These are phyloP conservation scores for Hippolais icterina DNA, from an alignment of 2,113 vertebrate species.

Conservation along the genomic window DNA sequence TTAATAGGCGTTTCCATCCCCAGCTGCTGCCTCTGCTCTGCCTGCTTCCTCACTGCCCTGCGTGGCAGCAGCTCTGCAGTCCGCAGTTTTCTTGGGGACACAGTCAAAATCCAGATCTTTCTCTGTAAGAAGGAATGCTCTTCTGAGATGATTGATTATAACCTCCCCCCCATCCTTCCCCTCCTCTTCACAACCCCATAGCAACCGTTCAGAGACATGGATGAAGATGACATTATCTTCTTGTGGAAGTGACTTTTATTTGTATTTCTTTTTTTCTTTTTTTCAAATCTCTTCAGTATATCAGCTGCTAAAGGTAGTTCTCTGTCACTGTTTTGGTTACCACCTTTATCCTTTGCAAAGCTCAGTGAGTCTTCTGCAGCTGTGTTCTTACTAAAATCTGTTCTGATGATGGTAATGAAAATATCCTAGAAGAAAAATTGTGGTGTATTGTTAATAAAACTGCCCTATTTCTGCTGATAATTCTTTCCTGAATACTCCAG, in stretches of 20 bases:
- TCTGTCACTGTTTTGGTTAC: conserved; percentile 16
- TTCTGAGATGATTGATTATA: conserved; percentile 69
- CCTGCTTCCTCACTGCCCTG: conserved; percentile 70
- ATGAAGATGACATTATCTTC: conserved; percentile 63
- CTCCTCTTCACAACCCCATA: conserved; percentile 67
- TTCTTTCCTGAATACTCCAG: conserved; percentile 4
- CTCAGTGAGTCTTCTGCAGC: conserved; percentile 2
- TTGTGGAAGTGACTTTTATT: conserved; percentile 65
- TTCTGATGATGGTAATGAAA: not conserved
- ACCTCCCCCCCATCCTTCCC: conserved; percentile 31
- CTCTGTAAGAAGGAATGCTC: conserved; percentile 70
- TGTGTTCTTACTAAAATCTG: conserved; percentile 12
- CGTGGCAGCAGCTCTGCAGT: conserved; percentile 71
- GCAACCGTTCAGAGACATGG: conserved; percentile 61
- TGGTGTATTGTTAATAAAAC: not conserved
- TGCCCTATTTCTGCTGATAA: not conserved
- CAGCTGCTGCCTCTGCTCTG: conserved; percentile 81
- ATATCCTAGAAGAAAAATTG: not conserved
- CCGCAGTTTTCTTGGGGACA: conserved; percentile 74
- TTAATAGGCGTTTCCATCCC: conserved; percentile 79
- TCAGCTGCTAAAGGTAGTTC: conserved; percentile 30
- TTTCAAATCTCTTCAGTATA: not conserved
- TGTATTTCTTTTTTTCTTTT: not conserved
- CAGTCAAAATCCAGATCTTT: conserved; percentile 77
- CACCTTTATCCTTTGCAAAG: conserved; percentile 39